A percentile compares a stretch with the other conserved stretches of the same genome.
Conservation (phyloP, 1,140 invertebrate species). For the Aporrectodea caliginosa region DNA sequence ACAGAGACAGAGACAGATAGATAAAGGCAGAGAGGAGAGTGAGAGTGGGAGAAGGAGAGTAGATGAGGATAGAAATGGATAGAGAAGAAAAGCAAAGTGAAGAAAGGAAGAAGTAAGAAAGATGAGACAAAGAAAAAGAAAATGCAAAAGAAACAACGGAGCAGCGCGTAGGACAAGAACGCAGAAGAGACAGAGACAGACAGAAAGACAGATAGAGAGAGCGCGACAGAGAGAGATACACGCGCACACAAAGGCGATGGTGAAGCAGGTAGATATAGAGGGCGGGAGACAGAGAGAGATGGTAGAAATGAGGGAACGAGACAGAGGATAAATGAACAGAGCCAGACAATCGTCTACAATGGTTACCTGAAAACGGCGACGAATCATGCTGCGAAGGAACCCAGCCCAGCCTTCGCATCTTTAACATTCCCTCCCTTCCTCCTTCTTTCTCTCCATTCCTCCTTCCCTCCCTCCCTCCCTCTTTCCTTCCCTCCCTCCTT, state of each 20-base stretch:
- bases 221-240: no score
- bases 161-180: no score
- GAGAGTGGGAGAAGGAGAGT: background rate
- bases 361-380: background rate
- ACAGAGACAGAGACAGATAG: conserved; percentile 23
- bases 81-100: conserved; percentile 1
- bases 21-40: conserved; percentile 15
- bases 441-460: background rate
- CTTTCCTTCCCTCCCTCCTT: background rate
- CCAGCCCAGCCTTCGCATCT: background rate
- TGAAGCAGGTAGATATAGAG: no score
- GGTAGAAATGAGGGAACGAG: background rate
- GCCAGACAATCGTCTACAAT: background rate
- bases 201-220: no score
- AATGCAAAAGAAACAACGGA: background rate
- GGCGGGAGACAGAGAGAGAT: background rate
- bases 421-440: background rate
- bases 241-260: no score
- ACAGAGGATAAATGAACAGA: no score
- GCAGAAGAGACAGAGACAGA: no score
- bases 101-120: background rate
- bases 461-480: background rate
- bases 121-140: background rate
- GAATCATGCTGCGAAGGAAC: background rate
- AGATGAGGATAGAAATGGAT: conserved; percentile 10